Evolutionary conservation across 2,113 vertebrate species (phyloP).

Genomic region (Psammodynastes pulverulentus): DNA sequence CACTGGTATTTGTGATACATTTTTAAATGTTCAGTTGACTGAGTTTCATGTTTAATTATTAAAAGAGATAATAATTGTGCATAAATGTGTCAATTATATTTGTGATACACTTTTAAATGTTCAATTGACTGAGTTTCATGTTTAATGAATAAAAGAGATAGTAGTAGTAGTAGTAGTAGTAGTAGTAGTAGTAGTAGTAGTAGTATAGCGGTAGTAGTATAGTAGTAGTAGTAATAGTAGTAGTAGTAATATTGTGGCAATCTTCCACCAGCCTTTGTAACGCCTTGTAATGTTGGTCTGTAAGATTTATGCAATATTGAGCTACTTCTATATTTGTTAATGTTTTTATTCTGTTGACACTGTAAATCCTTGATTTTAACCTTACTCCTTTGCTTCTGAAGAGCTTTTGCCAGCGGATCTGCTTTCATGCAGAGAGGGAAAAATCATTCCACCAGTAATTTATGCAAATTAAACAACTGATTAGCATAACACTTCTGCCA

Average conservation of each 20-base stretch:
- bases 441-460: constrained; percentile 64
- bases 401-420: constrained; percentile 64
- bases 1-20: too few species aligned
- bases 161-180: too few species aligned
- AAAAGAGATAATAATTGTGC: too few species aligned
- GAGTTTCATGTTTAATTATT: too few species aligned
- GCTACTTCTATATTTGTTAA: neutral
- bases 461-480: constrained; percentile 69
- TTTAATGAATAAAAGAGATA: too few species aligned
- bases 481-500: constrained; percentile 69
- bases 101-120: too few species aligned
- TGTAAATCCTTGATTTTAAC: constrained; percentile 37
- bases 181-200: too few species aligned
- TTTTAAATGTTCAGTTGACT: too few species aligned
- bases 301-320: neutral
- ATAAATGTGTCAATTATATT: too few species aligned
- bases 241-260: neutral
- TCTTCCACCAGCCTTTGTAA: neutral
- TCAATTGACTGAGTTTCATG: too few species aligned
- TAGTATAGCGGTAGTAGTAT: too few species aligned
- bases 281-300: neutral
- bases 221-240: too few species aligned
- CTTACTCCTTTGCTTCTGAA: constrained; percentile 46
- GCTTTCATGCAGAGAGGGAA: constrained; percentile 42
- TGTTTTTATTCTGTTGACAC: constrained; percentile 35